Evolutionary conservation across 1,140 invertebrate genomes (phyloP), one percentile per base, ranked within the genome.

Genomic region (Fopius arisanus): DNA sequence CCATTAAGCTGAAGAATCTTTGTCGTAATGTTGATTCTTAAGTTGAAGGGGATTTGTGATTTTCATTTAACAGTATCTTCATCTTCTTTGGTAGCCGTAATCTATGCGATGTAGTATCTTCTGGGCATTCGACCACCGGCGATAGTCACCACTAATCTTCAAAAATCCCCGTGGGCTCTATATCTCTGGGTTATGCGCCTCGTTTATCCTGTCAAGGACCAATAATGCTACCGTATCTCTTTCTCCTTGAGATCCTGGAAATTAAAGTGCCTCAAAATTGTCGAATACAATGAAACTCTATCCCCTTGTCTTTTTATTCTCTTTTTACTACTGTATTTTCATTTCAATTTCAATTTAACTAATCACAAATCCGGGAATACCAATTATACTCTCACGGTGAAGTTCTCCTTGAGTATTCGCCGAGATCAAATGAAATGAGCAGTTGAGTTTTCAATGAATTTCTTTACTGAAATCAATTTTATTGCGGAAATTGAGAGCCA

Each of bases 61-160:
- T 37, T 37, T 37, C 12, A 37, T 37, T 2, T 37, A 16, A 51
- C n/a, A 19, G 14, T 51, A 51, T 21, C 12, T 73, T 54, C 71
- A 59, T 67, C 67, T 54, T 43, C 71, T 48, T 73, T 59, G n/a
- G 41, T 51, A 14, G 5, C n/a, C n/a, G 19, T 16, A 16, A 51
- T 51, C 43, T 51, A 51, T 6, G 43, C 19, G 43, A 51, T 51
- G 43, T 16, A 19, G 19, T 21, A 51, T 51, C 43, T 21, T 51
- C 43, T 14, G 43, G 19, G 19, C 43, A 51, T 51, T 51, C 43
- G 43, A 14, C 14, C 43, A 12, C 54, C 10, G 33, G 48, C 19
- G 29, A 73, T 26, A 59, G 72, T 73, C 40, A 73, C 68, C 51
- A 68, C 66, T 73, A 73, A 73, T 73, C 66, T 73, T 67, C 29